Evolutionary conservation across 1,140 invertebrate species (phyloP), one percentile per base, ranked within the genome.

Genomic region (Yoshiicerus persimilis): DNA sequence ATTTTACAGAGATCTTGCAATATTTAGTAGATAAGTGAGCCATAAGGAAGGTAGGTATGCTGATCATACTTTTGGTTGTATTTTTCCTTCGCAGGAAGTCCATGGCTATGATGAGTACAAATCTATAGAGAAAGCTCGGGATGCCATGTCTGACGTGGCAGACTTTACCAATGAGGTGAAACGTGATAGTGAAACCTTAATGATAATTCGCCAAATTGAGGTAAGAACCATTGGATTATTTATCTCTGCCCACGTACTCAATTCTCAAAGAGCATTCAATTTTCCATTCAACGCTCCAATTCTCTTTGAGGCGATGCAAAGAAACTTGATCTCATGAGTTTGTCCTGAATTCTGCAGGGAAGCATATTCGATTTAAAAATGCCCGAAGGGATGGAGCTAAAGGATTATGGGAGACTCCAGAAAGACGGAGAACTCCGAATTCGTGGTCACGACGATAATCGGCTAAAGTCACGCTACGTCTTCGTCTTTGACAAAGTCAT

Each of bases 141-240:
- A 99, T 92, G 96, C 96, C 34, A 99, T 99, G 98, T 95, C 98
- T 87, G 98, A 99, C 93, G 95, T 99, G 36, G 97, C 98, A 16
- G 95, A 98, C 91, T 99, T 98, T 93, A 98, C 99, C 88, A 99
- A 99, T 92, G 98, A 99, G 94, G 97, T 99, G n/a, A 99, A 99
- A 91, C 93, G 98, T 77, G 98, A 99, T 93, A 97, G 96, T 84
- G 98, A 99, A 92, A 97, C 97, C 84, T 93, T 99, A 27, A 95
- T 96, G 88, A 95, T 99, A 83, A 97, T 99, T 90, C 95, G 95
- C 88, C 97, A 98, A 93, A 96, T 99, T 87, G 96, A 98, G 93
- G 94, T 95, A 91, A 91, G 89, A 86, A 90, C 87, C 20, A 30
- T 20, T 47, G 5, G 9, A 30, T 66, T 70, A 85, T 41, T 62